Conservation (phyloP, 2,113 vertebrate species). For the Platichthys stellatus region DNA sequence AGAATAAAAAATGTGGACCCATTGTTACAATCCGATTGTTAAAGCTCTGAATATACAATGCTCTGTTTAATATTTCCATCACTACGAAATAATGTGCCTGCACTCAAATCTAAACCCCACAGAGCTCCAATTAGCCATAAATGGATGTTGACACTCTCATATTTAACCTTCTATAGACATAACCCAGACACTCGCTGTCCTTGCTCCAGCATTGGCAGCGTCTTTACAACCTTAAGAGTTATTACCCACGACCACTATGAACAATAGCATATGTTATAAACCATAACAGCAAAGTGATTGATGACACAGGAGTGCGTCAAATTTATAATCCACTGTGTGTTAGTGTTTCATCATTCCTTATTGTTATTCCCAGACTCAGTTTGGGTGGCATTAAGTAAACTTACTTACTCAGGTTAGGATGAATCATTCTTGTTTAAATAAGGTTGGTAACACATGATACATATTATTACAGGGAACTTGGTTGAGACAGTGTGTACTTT, state of each 20-base stretch:
- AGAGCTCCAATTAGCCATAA: background rate
- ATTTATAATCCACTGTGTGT: background rate
- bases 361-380: background rate
- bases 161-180: background rate
- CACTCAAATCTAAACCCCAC: background rate
- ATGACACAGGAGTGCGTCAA: background rate
- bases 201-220: slow-evolving; percentile 14
- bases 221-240: slow-evolving; percentile 15
- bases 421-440: slow-evolving; percentile 16
- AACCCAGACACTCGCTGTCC: slow-evolving; percentile 23
- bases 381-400: background rate
- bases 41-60: background rate
- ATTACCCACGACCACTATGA: background rate
- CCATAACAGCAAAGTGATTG: background rate
- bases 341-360: background rate
- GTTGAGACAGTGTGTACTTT: background rate
- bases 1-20: no score
- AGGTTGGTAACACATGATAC: background rate
- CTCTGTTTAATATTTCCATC: background rate
- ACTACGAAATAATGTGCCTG: background rate
- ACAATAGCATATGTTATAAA: background rate
- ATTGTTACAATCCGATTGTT: background rate
- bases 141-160: background rate
- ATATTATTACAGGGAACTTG: slow-evolving; percentile 5
- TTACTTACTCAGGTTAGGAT: background rate